These are phyloP conservation scores for Muntiacus muntjak DNA, from an alignment of 2,113 vertebrate species.

Conservation along the genomic window DNA sequence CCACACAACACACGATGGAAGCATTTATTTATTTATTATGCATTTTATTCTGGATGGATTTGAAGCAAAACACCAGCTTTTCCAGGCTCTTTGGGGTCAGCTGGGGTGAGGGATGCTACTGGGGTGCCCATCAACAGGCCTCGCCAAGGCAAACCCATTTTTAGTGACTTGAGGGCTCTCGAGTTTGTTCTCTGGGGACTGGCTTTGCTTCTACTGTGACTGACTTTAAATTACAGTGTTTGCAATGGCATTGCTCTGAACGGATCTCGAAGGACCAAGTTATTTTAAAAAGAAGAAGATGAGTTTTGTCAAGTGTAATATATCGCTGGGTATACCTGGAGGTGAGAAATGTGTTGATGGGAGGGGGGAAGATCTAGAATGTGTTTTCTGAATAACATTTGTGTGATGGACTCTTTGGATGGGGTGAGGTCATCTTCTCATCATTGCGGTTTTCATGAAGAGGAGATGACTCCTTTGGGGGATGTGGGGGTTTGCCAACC, in stretches of 20 bases:
- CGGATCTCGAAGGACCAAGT: neutral
- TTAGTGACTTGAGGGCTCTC: neutral
- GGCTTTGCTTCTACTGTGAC: constrained; percentile 29
- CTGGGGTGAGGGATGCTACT: neutral
- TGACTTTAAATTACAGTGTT: neutral
- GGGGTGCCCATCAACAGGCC: neutral
- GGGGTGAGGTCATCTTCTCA: neutral
- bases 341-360: neutral
- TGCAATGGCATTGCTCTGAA: constrained; percentile 11
- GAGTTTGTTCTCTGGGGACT: neutral
- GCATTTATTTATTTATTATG: constrained; percentile 27
- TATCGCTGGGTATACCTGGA: neutral
- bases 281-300: constrained; percentile 26
- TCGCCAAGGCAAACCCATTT: neutral
- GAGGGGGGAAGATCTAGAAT: neutral
- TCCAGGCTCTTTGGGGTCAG: neutral
- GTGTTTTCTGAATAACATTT: neutral
- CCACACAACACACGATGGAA: neutral
- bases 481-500: neutral
- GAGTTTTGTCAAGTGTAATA: constrained; percentile 28
- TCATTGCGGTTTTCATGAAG: neutral
- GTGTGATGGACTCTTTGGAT: neutral
- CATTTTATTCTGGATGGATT: neutral
- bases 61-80: neutral
- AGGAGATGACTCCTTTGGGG: neutral